These are phyloP conservation scores for Myotis yumanensis DNA, from an alignment of 2,113 vertebrate species.

Conservation along the genomic window DNA sequence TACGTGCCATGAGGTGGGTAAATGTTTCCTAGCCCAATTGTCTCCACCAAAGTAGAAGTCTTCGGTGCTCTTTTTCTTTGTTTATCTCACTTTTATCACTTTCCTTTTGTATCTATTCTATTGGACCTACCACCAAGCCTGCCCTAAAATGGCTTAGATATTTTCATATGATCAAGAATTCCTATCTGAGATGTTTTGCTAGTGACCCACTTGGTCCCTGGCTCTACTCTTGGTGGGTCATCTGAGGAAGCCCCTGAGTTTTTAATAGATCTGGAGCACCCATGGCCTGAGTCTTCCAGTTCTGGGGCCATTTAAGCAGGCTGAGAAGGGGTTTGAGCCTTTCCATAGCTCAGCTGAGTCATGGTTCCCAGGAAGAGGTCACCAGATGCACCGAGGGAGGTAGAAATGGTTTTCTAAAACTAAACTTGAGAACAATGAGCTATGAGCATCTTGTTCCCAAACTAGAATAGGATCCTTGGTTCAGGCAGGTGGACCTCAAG, in stretches of 20 bases:
- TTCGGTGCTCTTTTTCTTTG: not conserved
- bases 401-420: not conserved
- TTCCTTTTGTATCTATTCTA: not conserved
- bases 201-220: not conserved
- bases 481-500: conserved; percentile 46
- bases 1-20: conserved; percentile 96
- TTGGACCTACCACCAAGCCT: not conserved
- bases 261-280: not conserved
- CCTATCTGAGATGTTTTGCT: conserved; percentile 5
- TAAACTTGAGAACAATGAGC: not conserved
- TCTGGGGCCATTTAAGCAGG: not conserved
- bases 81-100: conserved; percentile 20
- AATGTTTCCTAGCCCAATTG: conserved; percentile 17
- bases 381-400: not conserved
- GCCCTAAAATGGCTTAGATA: not conserved
- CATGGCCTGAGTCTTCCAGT: conserved; percentile 17
- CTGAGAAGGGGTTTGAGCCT: conserved; percentile 5
- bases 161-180: conserved; percentile 48
- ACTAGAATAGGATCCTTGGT: conserved; percentile 45
- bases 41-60: conserved; percentile 19
- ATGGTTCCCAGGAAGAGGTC: not conserved
- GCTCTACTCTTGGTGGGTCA: not conserved
- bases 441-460: conserved; percentile 50
- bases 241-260: conserved; percentile 14
- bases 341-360: conserved; percentile 8